Evolutionary conservation across 2,888 invertebrate genomes (phyloP), one percentile per base, ranked within the genome.

Genomic region (Calliphora vomitoria): DNA sequence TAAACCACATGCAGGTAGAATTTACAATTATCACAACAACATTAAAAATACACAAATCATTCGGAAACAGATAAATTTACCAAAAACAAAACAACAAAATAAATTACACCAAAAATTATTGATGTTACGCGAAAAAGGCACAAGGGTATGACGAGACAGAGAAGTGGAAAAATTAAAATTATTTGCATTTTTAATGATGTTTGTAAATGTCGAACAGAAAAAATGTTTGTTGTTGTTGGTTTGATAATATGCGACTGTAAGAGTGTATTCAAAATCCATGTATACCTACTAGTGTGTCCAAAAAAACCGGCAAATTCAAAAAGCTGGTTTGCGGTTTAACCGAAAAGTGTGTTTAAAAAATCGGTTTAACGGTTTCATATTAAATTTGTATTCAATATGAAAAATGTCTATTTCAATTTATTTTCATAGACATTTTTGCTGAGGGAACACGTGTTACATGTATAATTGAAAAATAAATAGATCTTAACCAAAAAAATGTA

Each of bases 131-230:
- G 55, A 20, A 18, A 4, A 10, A 6, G 11, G 6, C 41, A 13
- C 8, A 47, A 47, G 35, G 6, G 15, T 10, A 69, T 18, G 18
- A 8, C 15, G 20, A 35, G 20, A 20, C 13, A 31, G 15, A 68
- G 25, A 50, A 18, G 66, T 41, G 25, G 35, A 20, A 64, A 78
- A 62, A 71, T 83, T 71, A 58, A 38, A 58, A 58, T 78, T 78
- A 84, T 84, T 84, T 71, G 58, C 71, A 84, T 84, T 78, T 84
- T 84, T 84, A 84, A 84, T 72, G 72, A 84, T 66, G 78, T 78
- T 72, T 78, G 58, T 35, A 50, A 64, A 82, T 58, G 58, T 44
- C 31, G 50, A 53, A 62, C 50, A 25, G 35, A 25, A 60, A 31
- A 5, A 3, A 41, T 78, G n/a, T 35, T 44, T 72, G 31, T 11